Evolutionary conservation across 2,888 invertebrate genomes (phyloP).

Genomic region (Caenorhabditis sp.): DNA sequence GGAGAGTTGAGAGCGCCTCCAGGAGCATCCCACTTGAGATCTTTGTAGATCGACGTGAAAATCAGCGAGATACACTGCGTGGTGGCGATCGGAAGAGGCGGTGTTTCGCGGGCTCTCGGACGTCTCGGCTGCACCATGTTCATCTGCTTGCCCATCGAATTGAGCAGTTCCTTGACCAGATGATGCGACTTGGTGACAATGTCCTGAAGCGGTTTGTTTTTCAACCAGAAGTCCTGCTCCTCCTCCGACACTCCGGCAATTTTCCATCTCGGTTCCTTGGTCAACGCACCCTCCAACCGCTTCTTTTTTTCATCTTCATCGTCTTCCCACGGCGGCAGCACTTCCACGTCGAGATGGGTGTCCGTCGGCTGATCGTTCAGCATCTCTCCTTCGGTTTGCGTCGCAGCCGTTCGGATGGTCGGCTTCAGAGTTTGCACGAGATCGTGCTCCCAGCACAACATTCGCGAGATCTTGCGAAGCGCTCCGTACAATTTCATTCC

Average conservation of each 20-base stretch:
- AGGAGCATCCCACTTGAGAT: constrained; percentile 54
- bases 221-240: constrained; percentile 61
- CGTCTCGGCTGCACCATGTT: constrained; percentile 18
- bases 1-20: constrained; percentile 28
- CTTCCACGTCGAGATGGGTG: constrained; percentile 20
- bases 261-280: constrained; percentile 29
- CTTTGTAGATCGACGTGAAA: constrained; percentile 60
- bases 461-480: constrained; percentile 53
- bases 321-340: constrained; percentile 36
- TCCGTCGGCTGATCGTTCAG: constrained; percentile 17
- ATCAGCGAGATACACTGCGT: constrained; percentile 54
- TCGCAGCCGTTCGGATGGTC: constrained; percentile 44
- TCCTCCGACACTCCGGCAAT: constrained; percentile 48
- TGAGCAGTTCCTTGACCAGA: constrained; percentile 53
- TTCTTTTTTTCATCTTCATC: background rate
- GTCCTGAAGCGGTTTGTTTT: constrained; percentile 53
- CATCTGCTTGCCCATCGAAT: constrained; percentile 43
- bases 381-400: constrained; percentile 58
- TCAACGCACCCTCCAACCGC: background rate
- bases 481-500: constrained; percentile 52
- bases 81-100: constrained; percentile 16
- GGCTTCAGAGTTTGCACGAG: constrained; percentile 55
- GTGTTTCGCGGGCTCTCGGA: constrained; percentile 4
- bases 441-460: constrained; percentile 61
- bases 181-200: constrained; percentile 41